Evolutionary conservation across 2,113 vertebrate species (phyloP).

Genomic region (Helogale parvula): DNA sequence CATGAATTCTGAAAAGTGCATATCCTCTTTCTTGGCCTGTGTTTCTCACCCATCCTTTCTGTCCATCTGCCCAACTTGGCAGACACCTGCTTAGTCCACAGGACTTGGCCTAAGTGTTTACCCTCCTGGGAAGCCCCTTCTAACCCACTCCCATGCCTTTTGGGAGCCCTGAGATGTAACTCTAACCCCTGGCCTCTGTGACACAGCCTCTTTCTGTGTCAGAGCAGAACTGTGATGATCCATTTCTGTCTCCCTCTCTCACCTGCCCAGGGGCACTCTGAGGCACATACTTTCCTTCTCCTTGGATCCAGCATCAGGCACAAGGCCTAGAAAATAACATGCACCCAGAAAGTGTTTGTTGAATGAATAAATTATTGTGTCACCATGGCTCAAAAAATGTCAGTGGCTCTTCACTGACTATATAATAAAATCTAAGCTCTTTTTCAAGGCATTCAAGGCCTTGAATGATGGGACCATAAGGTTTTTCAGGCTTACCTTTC

Average conservation of each 20-base stretch:
- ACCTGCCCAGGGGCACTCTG: neutral
- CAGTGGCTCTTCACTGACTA: neutral
- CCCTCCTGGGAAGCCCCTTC: neutral
- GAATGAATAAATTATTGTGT: neutral
- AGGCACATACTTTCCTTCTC: neutral
- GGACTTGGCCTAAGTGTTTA: neutral
- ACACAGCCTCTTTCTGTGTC: neutral
- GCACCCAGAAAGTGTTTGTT: neutral
- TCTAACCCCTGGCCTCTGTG: neutral
- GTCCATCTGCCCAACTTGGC: neutral
- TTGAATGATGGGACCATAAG: neutral
- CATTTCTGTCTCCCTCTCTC: neutral
- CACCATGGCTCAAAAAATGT: neutral
- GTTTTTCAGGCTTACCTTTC: neutral
- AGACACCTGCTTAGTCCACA: neutral
- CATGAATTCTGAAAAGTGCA: neutral
- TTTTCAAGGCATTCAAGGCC: neutral
- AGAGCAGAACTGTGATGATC: neutral
- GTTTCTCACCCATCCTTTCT: neutral
- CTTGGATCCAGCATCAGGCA: neutral
- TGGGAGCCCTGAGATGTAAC: neutral
- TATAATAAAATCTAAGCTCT: neutral
- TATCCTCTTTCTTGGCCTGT: neutral
- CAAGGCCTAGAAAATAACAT: neutral
- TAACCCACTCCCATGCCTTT: neutral